These are phyloP conservation scores for Anarsia innoxiella DNA, from an alignment of 2,888 invertebrate genomes.

Conservation along the genomic window DNA sequence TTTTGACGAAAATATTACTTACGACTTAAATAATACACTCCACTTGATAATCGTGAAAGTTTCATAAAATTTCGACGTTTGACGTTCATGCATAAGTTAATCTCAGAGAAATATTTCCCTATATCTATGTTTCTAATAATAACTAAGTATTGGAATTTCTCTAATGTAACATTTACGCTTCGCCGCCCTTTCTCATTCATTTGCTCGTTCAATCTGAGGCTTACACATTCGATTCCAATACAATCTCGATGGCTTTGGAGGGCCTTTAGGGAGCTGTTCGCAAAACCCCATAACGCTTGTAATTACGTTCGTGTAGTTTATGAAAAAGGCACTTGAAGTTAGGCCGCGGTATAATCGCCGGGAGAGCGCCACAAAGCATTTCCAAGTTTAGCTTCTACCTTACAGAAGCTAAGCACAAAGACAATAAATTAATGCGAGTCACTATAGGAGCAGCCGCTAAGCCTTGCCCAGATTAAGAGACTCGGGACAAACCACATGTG, in stretches of 20 bases:
- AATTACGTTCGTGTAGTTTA: slow-evolving; percentile 11
- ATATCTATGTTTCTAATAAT: no score
- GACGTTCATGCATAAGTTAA: no score
- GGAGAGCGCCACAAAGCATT: slow-evolving; percentile 31
- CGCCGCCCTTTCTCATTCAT: neutral
- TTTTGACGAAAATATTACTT: no score
- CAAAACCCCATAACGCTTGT: slow-evolving; percentile 6
- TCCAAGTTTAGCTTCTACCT: slow-evolving; percentile 38
- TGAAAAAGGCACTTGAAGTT: slow-evolving; percentile 22
- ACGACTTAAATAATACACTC: no score
- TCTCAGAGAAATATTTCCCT: no score
- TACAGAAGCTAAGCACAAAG: slow-evolving; percentile 45
- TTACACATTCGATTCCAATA: slow-evolving; percentile 6
- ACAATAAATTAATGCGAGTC: slow-evolving; percentile 54
- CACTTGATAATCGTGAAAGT: no score
- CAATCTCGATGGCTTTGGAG: slow-evolving; percentile 8
- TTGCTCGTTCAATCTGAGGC: slow-evolving; percentile 4
- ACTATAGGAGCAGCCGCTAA: slow-evolving; percentile 40
- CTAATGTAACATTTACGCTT: neutral
- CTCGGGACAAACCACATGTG: slow-evolving; percentile 43
- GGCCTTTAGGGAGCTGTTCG: slow-evolving; percentile 5
- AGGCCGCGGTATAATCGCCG: slow-evolving; percentile 23
- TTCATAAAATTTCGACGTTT: no score
- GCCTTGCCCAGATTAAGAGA: slow-evolving; percentile 45
- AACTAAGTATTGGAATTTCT: no score